These are phyloP conservation scores for Alosa alosa DNA, from an alignment of 2,113 vertebrate species.

Conservation along the genomic window DNA sequence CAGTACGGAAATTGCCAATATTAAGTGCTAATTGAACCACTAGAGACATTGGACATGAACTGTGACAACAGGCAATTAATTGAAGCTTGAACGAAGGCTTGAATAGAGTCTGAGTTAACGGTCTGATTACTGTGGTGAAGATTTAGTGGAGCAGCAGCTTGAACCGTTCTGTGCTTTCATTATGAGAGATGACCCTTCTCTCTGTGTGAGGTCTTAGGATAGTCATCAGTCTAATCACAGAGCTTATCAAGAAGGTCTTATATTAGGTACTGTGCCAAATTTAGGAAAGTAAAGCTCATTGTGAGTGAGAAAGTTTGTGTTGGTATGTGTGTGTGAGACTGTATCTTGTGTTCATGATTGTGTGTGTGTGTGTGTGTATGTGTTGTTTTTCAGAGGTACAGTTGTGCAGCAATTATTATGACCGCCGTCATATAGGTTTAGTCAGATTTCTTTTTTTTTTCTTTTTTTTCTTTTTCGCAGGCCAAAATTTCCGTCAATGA, in stretches of 20 bases:
- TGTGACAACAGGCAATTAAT: neutral
- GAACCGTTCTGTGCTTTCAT: neutral
- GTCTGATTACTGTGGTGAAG: neutral
- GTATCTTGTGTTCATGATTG: neutral
- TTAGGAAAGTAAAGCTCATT: neutral
- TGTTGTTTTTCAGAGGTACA: neutral
- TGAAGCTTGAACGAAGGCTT: neutral
- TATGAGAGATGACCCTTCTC: neutral
- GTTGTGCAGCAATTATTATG: too few relatives aligned
- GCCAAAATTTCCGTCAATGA: too few relatives aligned
- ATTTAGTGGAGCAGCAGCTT: neutral
- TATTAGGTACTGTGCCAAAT: neutral
- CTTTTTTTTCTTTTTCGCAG: too few relatives aligned
- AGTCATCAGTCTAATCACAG: neutral
- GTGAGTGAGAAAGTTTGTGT: neutral
- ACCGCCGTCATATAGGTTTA: too few relatives aligned
- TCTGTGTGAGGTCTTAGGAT: neutral
- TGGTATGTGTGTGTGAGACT: neutral
- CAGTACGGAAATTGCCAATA: neutral
- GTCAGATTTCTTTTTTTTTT: too few relatives aligned
- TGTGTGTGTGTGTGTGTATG: conserved; percentile 11
- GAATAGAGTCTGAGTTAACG: neutral
- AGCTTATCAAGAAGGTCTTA: neutral
- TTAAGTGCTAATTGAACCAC: neutral
- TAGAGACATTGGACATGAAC: neutral